Evolutionary conservation across 1,140 invertebrate genomes (phyloP).

Genomic region (Drosophila oshimai): DNA sequence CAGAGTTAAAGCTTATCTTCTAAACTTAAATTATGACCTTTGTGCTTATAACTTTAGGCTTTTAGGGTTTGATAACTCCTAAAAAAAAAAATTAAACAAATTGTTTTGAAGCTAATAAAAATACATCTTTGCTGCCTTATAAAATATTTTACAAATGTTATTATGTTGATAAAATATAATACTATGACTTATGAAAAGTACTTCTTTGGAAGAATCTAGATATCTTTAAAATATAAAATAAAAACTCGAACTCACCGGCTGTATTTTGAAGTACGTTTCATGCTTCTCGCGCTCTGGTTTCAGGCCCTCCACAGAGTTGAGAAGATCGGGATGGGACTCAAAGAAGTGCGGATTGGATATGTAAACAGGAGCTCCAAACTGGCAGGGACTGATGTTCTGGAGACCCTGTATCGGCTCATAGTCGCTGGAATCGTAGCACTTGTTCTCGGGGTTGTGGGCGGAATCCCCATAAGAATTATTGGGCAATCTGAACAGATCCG

Average conservation of each 20-base stretch:
- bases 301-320: conserved; percentile 89
- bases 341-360: conserved; percentile 95
- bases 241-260: conserved; percentile 86
- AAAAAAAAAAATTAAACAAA: neutral
- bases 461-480: conserved; percentile 88
- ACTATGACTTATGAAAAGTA: too few species aligned
- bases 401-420: conserved; percentile 89
- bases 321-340: conserved; percentile 89
- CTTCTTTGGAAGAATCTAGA: too few species aligned
- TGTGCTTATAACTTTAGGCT: too few species aligned
- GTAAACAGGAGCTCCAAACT: conserved; percentile 93
- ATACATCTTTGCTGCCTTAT: too few species aligned
- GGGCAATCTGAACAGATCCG: conserved; percentile 88
- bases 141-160: too few species aligned
- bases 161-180: too few species aligned
- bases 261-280: conserved; percentile 92
- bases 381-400: conserved; percentile 93
- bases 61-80: too few species aligned
- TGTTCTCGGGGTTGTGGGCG: conserved; percentile 88
- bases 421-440: conserved; percentile 90
- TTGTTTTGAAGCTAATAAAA: too few species aligned
- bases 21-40: too few species aligned
- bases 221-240: too few species aligned
- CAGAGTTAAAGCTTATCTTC: too few species aligned
- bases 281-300: conserved; percentile 88